Conservation (phyloP, 2,888 invertebrate species). For the Altica lythri region DNA sequence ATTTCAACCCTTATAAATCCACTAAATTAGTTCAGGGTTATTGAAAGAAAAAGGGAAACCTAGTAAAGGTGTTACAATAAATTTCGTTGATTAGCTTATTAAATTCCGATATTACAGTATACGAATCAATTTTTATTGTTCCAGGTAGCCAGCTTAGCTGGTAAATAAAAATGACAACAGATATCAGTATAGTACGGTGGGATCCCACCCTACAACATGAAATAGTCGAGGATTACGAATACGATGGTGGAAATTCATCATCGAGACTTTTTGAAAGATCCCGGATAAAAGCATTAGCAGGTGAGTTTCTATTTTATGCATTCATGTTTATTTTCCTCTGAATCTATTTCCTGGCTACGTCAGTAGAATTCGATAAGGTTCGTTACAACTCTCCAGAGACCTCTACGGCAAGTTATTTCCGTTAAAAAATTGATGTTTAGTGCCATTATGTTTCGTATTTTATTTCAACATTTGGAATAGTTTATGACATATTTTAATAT, state of each 20-base stretch:
- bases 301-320: constrained; percentile 58
- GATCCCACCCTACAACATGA: constrained; percentile 92
- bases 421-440: neutral
- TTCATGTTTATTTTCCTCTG: neutral
- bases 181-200: constrained; percentile 97
- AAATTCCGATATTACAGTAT: too few relatives aligned
- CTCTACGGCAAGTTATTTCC: neutral
- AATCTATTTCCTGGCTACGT: neutral
- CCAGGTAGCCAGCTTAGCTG: constrained; percentile 50
- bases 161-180: constrained; percentile 80
- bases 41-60: neutral
- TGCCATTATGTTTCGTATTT: too few relatives aligned
- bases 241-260: constrained; percentile 98
- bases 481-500: too few relatives aligned
- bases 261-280: constrained; percentile 99
- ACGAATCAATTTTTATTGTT: constrained; percentile 30
- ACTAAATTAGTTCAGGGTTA: constrained; percentile 5
- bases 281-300: constrained; percentile 97
- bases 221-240: constrained; percentile 97
- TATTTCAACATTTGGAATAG: too few relatives aligned
- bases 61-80: neutral
- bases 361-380: neutral
- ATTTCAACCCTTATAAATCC: constrained; percentile 3
- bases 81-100: neutral
- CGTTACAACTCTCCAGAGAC: neutral